These are phyloP conservation scores for Anthophora plumipes DNA, from an alignment of 2,888 invertebrate genomes.

Conservation along the genomic window DNA sequence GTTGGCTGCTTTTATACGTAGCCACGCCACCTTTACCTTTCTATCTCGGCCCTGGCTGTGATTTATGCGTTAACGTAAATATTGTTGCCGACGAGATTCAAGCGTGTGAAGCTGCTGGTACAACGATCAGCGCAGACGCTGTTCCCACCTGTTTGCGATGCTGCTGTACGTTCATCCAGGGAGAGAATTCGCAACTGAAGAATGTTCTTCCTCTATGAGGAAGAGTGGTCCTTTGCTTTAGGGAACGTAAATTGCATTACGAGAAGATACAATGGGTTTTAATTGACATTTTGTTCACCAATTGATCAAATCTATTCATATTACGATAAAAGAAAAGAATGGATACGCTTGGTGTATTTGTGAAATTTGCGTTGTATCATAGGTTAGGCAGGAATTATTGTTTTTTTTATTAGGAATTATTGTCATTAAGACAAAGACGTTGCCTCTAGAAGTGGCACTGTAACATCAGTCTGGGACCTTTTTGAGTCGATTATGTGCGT, in stretches of 20 bases:
- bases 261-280: not conserved
- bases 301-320: no score
- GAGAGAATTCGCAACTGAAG: not conserved
- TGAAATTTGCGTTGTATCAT: no score
- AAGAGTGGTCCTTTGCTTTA: constrained; percentile 17
- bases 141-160: constrained; percentile 60
- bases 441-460: no score
- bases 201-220: constrained; percentile 2
- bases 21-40: constrained; percentile 30
- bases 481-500: no score
- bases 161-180: constrained; percentile 10
- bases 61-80: constrained; percentile 83
- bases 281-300: no score
- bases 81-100: constrained; percentile 76
- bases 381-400: no score
- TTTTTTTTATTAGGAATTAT: no score
- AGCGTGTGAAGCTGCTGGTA: constrained; percentile 50
- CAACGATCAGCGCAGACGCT: constrained; percentile 64
- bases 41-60: constrained; percentile 70
- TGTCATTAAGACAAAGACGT: no score
- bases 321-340: no score
- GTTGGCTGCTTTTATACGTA: constrained; percentile 45
- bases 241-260: not conserved
- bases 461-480: no score
- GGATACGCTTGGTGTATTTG: no score